Evolutionary conservation across 92 coral and sea anemone species (phyloP).

Genomic region (Diadumene lineata): DNA sequence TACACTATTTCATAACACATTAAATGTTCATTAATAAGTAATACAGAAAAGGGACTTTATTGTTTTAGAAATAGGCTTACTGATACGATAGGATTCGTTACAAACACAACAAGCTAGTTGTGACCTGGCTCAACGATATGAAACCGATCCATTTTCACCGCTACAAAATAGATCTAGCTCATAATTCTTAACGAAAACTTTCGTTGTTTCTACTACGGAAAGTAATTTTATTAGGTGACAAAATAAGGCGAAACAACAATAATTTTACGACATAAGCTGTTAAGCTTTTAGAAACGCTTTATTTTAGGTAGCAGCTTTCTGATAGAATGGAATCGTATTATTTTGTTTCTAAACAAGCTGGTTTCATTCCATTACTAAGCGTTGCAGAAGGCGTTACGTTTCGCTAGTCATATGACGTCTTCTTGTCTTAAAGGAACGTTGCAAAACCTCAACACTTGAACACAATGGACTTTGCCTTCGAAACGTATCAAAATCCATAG

Average conservation of each 20-base stretch:
- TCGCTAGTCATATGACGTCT: background rate
- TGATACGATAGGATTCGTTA: background rate
- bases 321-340: no score
- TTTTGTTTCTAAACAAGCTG: background rate
- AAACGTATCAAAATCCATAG: background rate
- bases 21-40: conserved; percentile 26
- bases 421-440: background rate
- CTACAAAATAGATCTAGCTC: background rate
- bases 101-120: conserved; percentile 2
- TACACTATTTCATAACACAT: conserved; percentile 2
- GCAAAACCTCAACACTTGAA: conserved; percentile 1
- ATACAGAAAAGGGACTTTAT: background rate
- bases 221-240: background rate
- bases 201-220: background rate
- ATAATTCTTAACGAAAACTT: background rate
- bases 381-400: background rate
- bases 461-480: conserved; percentile 11
- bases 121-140: background rate
- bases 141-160: background rate
- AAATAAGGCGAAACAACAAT: background rate
- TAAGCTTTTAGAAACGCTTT: background rate
- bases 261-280: background rate
- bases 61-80: background rate
- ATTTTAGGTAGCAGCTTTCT: no score
- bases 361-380: background rate